Base-by-base conservation (phyloP, 2,888 invertebrate species). In the Tenodera sinensis region DNA sequence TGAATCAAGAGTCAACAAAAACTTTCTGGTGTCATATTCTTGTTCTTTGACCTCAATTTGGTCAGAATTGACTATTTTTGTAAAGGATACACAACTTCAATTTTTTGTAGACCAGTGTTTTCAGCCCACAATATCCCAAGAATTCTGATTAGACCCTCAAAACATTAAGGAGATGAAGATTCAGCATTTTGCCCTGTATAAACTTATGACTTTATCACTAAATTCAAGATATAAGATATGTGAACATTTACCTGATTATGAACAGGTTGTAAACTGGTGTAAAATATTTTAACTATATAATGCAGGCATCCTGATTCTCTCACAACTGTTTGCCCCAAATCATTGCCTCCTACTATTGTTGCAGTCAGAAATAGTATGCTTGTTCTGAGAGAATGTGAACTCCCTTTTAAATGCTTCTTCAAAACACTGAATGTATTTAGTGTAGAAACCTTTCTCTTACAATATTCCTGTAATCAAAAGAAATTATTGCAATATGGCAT, bases 281-380 rank as follows among this genome's bases (percentile, higher is more conserved):
- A 84, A 34, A 87, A 89, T n/a, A 88, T 25, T 34, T 82, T 28
- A 28, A 84, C 54, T 42, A 89, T n/a, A 25, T 81, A 81, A 54
- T 88, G 42, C 25, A 87, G 54, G 42, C 89, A 89, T 71, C 84
- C 88, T 71, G 89, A 88, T 88, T 89, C 87, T 84, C 89, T 28
- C 30, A 81, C 89, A 12, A 89, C n/a, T 28, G 20, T 84, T 71
- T 89, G 88, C 20, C 89, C 89, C 28, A 84, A 28, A 15, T 28
- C 84, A 83, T 87, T 87, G 54, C 84, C 82, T 81, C 83, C n/a
- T 27, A 89, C 54, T 71, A 88, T 82, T 30, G 71, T 88, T 84
- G 84, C 84, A 3, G 88, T 81, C 81, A 89, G 84, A 83, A 54
- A 88, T 47, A 89, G 47, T 9, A 42, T 14, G 34, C 87, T 28